Conservation (phyloP, 2,888 invertebrate species). For the Atethmia centrago region DNA sequence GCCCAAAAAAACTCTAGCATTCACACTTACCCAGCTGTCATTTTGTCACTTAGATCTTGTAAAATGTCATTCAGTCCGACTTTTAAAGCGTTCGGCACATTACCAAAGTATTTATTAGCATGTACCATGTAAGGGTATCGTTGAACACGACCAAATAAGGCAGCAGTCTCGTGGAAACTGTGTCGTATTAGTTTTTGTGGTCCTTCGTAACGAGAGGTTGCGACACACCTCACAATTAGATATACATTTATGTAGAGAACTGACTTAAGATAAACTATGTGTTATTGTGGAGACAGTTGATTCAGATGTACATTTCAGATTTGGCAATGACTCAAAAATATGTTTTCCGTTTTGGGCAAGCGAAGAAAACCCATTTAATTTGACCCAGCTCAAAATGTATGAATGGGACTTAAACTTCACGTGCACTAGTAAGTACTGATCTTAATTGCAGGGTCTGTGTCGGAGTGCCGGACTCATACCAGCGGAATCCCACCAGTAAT, state of each 20-base stretch:
- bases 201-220: slow-evolving; percentile 73
- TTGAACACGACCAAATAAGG: slow-evolving; percentile 80
- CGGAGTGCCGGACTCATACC: background rate
- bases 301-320: slow-evolving; percentile 2
- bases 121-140: slow-evolving; percentile 72
- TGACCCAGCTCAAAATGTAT: background rate
- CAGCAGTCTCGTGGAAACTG: slow-evolving; percentile 81
- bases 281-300: background rate
- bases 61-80: slow-evolving; percentile 61
- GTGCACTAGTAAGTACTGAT: background rate
- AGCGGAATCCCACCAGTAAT: slow-evolving; percentile 27
- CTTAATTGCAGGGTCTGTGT: background rate
- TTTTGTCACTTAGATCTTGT: slow-evolving; percentile 58
- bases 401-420: no score
- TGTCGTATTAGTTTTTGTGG: slow-evolving; percentile 78
- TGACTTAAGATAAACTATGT: slow-evolving; percentile 45
- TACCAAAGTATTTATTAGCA: slow-evolving; percentile 71
- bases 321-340: background rate
- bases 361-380: background rate
- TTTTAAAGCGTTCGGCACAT: slow-evolving; percentile 63
- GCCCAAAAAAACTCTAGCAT: slow-evolving; percentile 30
- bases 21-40: slow-evolving; percentile 51
- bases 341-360: background rate
- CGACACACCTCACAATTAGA: slow-evolving; percentile 69
- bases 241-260: slow-evolving; percentile 43